Base-by-base conservation (phyloP, 2,797 vertebrate species). In the Distichodus sexfasciatus region DNA sequence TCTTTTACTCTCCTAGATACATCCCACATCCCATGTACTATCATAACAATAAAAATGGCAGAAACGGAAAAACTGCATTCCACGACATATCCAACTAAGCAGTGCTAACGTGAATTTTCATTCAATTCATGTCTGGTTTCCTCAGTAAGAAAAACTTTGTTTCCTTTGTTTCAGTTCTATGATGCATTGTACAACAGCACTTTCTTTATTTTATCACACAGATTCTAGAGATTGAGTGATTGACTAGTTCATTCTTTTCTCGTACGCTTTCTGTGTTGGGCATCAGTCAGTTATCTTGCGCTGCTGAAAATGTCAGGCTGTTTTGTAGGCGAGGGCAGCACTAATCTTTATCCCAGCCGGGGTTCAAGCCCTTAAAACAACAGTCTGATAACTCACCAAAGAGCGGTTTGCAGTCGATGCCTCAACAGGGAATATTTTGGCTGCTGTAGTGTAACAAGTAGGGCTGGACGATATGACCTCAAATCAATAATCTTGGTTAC, bases 281-380 rank as follows among this genome's bases (percentile, higher is more conserved):
- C 28, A 31, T 50, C 28, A 63, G 57, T 24, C 12, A 6, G 29
- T 40, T 21, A 6, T 64, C 44, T 28, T 48, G 17, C 63, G 67
- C 53, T 60, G 54, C n/a, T 28, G 58, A 35, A 55, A 70, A 73
- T 61, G 35, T 44, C 66, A 36, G 41, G 40, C 15, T 54, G 26
- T 47, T 38, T 55, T 44, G 17, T 14, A 11, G 36, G 31, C 17
- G 29, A 46, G n/a, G 17, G 19, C 40, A 24, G 23, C 15, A 2
- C n/a, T 74, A 71, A 74, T 76, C 68, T 65, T 48, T 6, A 1
- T 23, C 6, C 43, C 63, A 61, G 61, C 33, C 61, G 54, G 26
- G 6, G 41, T 69, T 14, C 19, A n/a, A 31, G n/a, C 35, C 14
- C 31, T 54, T 76, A 60, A 74, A 76, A 60, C 74, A 73, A 64